phyloP scores from a whole-genome alignment of 2,888 invertebrate species.

The Polyploca ridens region DNA sequence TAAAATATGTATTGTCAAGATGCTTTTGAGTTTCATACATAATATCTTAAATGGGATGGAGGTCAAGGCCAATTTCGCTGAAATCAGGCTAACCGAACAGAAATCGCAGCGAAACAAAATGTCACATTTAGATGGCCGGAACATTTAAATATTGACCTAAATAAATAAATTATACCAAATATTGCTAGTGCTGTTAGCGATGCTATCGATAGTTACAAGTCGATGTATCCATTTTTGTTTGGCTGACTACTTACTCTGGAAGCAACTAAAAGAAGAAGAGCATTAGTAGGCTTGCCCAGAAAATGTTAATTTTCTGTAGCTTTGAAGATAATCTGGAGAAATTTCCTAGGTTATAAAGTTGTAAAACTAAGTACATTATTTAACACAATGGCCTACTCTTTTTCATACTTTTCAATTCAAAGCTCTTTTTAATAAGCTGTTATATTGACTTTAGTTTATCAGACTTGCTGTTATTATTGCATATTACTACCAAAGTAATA shows the following conservation, averaged over 20 bases:
- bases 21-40: not conserved
- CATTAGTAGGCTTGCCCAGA: no score
- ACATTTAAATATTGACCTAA: slow-evolving; percentile 53
- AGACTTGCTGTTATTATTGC: no score
- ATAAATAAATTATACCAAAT: slow-evolving; percentile 36
- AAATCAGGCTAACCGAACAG: slow-evolving; percentile 21
- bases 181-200: not conserved
- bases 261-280: no score
- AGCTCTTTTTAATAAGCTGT: no score
- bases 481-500: not conserved
- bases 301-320: no score
- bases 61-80: slow-evolving; percentile 17
- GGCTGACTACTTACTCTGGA: no score
- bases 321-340: no score
- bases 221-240: not conserved
- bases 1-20: not conserved
- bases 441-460: no score
- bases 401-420: not conserved
- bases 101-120: slow-evolving; percentile 19
- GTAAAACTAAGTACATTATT: no score
- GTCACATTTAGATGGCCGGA: slow-evolving; percentile 35
- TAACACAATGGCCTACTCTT: no score
- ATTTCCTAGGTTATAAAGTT: no score
- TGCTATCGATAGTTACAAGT: not conserved
- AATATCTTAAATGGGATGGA: not conserved